Evolutionary conservation across 1,140 invertebrate species (phyloP).

Genomic region (Drosophila nebulosa): DNA sequence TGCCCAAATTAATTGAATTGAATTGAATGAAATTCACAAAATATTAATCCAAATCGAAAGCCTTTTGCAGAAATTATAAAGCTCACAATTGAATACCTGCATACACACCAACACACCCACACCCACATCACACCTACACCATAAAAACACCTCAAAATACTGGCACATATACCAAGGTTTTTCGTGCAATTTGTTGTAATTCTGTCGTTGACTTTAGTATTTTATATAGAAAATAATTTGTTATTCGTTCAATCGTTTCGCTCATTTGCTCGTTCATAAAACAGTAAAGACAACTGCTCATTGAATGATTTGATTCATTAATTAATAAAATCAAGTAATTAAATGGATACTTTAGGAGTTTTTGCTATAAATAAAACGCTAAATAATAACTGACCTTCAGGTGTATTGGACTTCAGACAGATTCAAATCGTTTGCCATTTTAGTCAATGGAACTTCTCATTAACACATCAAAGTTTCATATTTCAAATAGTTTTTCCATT

Average conservation of each 20-base stretch:
- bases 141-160: slow-evolving; percentile 9
- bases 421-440: too few species aligned
- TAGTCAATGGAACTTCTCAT: too few species aligned
- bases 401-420: too few species aligned
- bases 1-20: slow-evolving; percentile 33
- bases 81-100: slow-evolving; percentile 17
- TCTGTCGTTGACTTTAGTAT: slow-evolving; percentile 55
- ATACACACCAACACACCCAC: slow-evolving; percentile 23
- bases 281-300: slow-evolving; percentile 8
- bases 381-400: too few species aligned
- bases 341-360: not conserved
- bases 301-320: slow-evolving; percentile 19
- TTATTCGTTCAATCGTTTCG: slow-evolving; percentile 52
- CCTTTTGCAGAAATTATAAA: slow-evolving; percentile 47
- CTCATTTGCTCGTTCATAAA: slow-evolving; percentile 59
- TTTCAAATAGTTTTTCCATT: too few species aligned
- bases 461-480: too few species aligned
- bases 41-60: slow-evolving; percentile 29
- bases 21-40: slow-evolving; percentile 11
- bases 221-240: slow-evolving; percentile 17
- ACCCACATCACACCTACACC: slow-evolving; percentile 9
- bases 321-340: not conserved
- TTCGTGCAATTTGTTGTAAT: slow-evolving; percentile 63
- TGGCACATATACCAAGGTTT: slow-evolving; percentile 8
- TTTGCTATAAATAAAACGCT: too few species aligned